These are phyloP conservation scores for Ophioderma brevispina DNA, from an alignment of 35 echinoderm and acorn worm species.

Conservation along the genomic window DNA sequence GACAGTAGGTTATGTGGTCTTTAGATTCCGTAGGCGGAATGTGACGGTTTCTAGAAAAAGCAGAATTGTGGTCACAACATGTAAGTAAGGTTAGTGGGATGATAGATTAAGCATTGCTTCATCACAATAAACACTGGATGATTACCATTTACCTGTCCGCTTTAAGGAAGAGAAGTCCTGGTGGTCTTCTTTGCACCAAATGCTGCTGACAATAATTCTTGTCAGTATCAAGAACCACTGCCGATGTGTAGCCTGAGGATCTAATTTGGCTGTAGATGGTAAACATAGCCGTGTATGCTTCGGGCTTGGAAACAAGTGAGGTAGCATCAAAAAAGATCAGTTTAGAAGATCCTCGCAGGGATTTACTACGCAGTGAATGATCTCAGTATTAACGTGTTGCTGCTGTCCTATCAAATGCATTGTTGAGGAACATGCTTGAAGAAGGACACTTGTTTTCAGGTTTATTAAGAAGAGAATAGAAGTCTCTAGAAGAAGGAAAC, in stretches of 20 bases:
- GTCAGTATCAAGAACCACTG: conserved; percentile 45
- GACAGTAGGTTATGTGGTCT: conserved; percentile 37
- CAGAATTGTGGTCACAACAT: conserved; percentile 61
- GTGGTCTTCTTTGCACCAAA: conserved; percentile 53
- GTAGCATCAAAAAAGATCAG: not conserved
- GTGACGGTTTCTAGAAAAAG: conserved; percentile 26
- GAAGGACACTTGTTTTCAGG: conserved; percentile 47
- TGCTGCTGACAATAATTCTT: conserved; percentile 51
- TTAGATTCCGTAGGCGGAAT: conserved; percentile 17
- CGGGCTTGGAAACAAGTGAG: conserved; percentile 54
- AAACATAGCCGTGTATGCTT: conserved; percentile 66
- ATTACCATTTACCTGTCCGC: conserved; percentile 29
- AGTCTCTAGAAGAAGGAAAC: conserved; percentile 31
- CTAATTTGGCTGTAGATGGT: conserved; percentile 41
- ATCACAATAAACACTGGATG: conserved; percentile 38
- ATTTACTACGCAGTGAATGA: conserved; percentile 45
- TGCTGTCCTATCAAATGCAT: conserved; percentile 30
- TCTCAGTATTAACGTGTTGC: conserved; percentile 15
- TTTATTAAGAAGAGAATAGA: conserved; percentile 50
- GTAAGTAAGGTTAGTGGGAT: conserved; percentile 42
- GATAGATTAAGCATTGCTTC: conserved; percentile 46
- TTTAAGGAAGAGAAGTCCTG: conserved; percentile 28
- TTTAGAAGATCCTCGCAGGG: conserved; percentile 31
- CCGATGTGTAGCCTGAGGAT: conserved; percentile 42
- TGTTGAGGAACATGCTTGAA: conserved; percentile 28